Percentiles rank a stretch among this genome's conserved stretches.
These are phyloP conservation scores for Pelecanus crispus DNA, from an alignment of 2,113 vertebrate genomes.

Conservation along the genomic window DNA sequence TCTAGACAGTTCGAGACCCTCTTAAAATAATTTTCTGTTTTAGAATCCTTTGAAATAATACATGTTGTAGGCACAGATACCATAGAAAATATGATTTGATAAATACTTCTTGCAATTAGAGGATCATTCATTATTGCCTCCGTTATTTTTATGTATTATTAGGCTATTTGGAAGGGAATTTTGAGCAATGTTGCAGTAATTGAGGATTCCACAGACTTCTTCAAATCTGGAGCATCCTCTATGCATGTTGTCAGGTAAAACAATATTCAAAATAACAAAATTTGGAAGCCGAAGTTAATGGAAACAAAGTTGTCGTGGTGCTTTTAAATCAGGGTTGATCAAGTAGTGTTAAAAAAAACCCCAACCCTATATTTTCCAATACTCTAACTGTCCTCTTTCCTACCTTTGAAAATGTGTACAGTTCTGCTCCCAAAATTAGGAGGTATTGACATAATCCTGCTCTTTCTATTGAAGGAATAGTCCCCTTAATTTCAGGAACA, in stretches of 20 bases:
- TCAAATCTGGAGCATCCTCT: conserved; percentile 83
- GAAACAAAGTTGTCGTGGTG: background rate
- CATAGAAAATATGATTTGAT: background rate
- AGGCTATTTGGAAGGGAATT: conserved; percentile 83
- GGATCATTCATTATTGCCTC: background rate
- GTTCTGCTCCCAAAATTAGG: background rate
- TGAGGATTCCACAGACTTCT: conserved; percentile 82
- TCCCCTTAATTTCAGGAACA: background rate
- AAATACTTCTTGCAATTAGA: background rate
- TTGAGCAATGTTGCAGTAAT: conserved; percentile 75
- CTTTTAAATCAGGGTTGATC: background rate
- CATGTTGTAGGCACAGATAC: background rate
- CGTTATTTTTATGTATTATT: background rate
- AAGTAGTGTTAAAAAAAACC: background rate
- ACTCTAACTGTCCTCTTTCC: background rate
- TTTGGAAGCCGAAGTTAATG: background rate
- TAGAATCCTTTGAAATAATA: background rate
- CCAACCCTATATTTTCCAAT: background rate
- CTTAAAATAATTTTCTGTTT: background rate
- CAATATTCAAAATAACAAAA: background rate
- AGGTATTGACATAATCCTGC: background rate
- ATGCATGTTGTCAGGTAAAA: conserved; percentile 84
- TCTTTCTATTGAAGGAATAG: background rate
- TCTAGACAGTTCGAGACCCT: background rate
- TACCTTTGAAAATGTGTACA: background rate